phyloP scores from a whole-genome alignment of 2,797 vertebrate genomes.

The Ciconia nigra region DNA sequence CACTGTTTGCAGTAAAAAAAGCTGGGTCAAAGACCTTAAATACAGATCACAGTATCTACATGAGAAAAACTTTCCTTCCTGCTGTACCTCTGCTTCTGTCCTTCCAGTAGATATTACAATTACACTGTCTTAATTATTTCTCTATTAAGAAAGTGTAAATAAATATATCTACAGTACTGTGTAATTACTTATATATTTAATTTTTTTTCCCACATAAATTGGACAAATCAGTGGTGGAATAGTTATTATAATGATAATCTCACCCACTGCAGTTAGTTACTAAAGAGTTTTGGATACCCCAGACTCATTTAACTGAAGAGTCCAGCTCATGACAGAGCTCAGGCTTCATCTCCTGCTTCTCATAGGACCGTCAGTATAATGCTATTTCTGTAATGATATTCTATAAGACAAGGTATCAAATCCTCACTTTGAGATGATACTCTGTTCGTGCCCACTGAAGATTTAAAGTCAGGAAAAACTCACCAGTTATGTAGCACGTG shows the following conservation, averaged over 20 bases:
- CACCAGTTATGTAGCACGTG: conserved; percentile 96
- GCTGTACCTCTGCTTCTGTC: background rate
- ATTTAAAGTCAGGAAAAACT: background rate
- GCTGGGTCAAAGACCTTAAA: background rate
- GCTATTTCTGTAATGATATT: background rate
- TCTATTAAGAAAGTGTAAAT: background rate
- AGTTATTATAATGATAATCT: background rate
- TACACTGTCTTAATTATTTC: background rate
- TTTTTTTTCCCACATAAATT: background rate
- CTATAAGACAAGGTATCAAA: background rate
- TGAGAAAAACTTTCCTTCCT: background rate
- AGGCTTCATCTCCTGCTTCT: background rate
- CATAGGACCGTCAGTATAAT: background rate
- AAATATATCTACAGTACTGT: background rate
- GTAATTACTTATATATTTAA: background rate
- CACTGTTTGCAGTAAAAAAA: background rate
- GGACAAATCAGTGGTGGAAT: background rate
- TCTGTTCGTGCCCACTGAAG: background rate
- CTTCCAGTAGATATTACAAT: background rate
- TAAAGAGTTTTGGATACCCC: background rate
- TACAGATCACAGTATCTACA: background rate
- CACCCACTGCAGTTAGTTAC: background rate
- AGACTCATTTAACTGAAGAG: background rate
- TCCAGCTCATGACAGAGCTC: background rate
- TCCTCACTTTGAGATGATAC: background rate